A percentile compares a stretch with the other conserved stretches of the same genome.
phyloP scores from a whole-genome alignment of 2,888 invertebrate species.

The Microctonus brassicae region DNA sequence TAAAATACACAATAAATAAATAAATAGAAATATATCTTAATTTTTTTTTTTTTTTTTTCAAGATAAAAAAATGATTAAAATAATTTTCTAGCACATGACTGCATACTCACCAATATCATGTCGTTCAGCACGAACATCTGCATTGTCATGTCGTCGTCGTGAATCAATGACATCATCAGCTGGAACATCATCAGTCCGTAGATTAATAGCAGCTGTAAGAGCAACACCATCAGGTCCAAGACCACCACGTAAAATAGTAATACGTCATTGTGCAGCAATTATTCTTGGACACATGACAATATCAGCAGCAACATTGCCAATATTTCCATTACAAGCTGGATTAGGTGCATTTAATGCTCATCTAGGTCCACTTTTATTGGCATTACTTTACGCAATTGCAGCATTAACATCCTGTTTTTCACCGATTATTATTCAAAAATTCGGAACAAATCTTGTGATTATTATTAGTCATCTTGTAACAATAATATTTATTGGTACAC shows the following conservation, averaged over 20 bases:
- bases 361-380: slow-evolving; percentile 68
- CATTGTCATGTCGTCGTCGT: slow-evolving; percentile 71
- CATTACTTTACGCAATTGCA: slow-evolving; percentile 60
- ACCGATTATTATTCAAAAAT: slow-evolving; percentile 71
- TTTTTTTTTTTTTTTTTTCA: slow-evolving; percentile 18
- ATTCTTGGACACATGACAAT: slow-evolving; percentile 74
- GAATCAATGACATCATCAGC: slow-evolving; percentile 72
- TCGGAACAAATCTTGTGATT: slow-evolving; percentile 72
- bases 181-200: slow-evolving; percentile 78
- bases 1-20: neutral
- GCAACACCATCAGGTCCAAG: slow-evolving; percentile 62
- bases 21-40: neutral
- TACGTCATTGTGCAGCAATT: slow-evolving; percentile 68
- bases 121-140: slow-evolving; percentile 64
- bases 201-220: slow-evolving; percentile 75
- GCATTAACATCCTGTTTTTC: slow-evolving; percentile 65
- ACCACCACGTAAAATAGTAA: slow-evolving; percentile 60
- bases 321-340: slow-evolving; percentile 73
- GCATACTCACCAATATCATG: slow-evolving; percentile 76
- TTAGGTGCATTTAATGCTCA: slow-evolving; percentile 67
- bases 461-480: slow-evolving; percentile 59
- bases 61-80: too few relatives aligned
- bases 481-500: slow-evolving; percentile 62
- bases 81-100: slow-evolving; percentile 69
- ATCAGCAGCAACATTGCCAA: slow-evolving; percentile 77